Conservation (phyloP, 2,888 invertebrate genomes). For the Strigamia crassipes region DNA sequence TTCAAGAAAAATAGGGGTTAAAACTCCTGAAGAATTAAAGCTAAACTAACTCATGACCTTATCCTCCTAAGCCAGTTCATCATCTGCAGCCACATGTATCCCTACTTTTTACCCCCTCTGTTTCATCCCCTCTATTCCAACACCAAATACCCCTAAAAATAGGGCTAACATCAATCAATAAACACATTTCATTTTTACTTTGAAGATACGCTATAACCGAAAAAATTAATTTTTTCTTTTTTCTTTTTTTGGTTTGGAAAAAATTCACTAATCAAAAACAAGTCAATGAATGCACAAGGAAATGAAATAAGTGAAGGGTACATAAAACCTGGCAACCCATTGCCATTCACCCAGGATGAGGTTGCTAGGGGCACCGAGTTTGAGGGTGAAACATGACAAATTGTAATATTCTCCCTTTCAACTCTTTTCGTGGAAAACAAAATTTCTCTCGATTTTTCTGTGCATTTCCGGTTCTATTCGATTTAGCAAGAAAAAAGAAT, state of each 20-base stretch:
- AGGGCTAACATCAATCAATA: conserved; percentile 7
- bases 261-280: too few relatives aligned
- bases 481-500: neutral
- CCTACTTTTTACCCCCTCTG: conserved; percentile 18
- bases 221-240: too few relatives aligned
- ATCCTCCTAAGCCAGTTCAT: conserved; percentile 5
- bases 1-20: neutral
- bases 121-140: neutral
- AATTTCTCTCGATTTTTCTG: neutral
- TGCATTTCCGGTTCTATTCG: neutral
- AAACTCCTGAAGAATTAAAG: neutral
- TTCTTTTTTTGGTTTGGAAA: too few relatives aligned
- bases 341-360: neutral
- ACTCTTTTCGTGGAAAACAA: neutral
- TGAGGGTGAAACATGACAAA: neutral
- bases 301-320: neutral
- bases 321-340: neutral
- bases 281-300: neutral
- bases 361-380: neutral
- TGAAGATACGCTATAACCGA: too few relatives aligned
- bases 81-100: conserved; percentile 3
- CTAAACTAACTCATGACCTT: conserved; percentile 25
- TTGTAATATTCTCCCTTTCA: conserved; percentile 23
- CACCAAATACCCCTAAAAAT: conserved; percentile 18
- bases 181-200: conserved; percentile 3